Percentiles rank a stretch among this genome's conserved stretches.
phyloP scores from a whole-genome alignment of 2,888 invertebrate genomes.

The Caenorhabditis macrosperma region DNA sequence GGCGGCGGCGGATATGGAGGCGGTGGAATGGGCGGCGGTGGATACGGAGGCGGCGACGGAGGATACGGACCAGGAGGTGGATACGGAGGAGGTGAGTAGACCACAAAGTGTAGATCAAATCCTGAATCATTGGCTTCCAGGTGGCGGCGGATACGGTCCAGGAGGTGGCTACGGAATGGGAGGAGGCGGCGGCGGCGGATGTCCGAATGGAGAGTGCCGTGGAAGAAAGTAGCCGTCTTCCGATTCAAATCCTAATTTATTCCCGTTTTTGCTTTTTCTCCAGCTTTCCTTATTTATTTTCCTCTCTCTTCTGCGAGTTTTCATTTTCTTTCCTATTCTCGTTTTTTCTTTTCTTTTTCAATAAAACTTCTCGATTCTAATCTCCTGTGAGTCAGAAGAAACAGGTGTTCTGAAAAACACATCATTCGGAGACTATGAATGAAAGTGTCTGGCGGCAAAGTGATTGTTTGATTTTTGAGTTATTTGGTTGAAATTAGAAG shows the following conservation, averaged over 20 bases:
- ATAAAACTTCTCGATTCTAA: background rate
- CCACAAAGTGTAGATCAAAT: background rate
- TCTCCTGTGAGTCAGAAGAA: too few relatives aligned
- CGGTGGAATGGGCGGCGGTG: constrained; percentile 33
- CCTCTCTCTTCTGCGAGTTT: background rate
- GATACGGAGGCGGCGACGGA: constrained; percentile 25
- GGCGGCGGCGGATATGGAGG: constrained; percentile 52
- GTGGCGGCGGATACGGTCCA: constrained; percentile 52
- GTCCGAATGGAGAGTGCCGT: constrained; percentile 61
- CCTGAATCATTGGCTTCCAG: constrained; percentile 1
- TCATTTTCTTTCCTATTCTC: background rate
- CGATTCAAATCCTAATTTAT: constrained; percentile 1
- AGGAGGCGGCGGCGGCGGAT: constrained; percentile 59
- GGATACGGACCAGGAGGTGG: constrained; percentile 40
- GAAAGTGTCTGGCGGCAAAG: too few relatives aligned
- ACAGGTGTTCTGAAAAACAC: too few relatives aligned
- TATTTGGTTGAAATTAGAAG: too few relatives aligned
- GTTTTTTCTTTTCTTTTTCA: background rate
- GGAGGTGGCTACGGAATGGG: constrained; percentile 56
- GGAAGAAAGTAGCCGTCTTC: constrained; percentile 39
- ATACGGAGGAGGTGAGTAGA: constrained; percentile 14
- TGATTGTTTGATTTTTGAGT: too few relatives aligned
- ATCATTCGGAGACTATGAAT: too few relatives aligned
- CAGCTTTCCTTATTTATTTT: too few relatives aligned
- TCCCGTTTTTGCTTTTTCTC: background rate